Percentiles rank a stretch among this genome's conserved stretches.
Evolutionary conservation across 2,888 invertebrate genomes (phyloP).

Genomic region (Ectropis crepuscularia): DNA sequence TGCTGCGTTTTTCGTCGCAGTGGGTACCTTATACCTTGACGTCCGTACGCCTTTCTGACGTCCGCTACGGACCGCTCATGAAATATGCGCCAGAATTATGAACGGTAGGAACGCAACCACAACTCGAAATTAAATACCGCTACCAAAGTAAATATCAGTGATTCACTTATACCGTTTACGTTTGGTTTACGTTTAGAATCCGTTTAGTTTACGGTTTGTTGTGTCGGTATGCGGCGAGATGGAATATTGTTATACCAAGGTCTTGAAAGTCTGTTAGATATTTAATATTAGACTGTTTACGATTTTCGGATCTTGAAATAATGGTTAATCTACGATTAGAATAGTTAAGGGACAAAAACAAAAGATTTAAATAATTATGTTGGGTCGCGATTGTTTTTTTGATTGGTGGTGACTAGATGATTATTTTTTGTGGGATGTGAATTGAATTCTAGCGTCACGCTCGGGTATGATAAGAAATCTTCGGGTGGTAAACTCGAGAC

Average conservation of each 20-base stretch:
- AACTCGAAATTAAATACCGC: conserved; percentile 59
- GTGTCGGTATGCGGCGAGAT: conserved; percentile 17
- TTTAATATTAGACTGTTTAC: neutral
- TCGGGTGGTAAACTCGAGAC: too few relatives aligned
- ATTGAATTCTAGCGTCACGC: too few relatives aligned
- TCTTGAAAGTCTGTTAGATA: conserved; percentile 6
- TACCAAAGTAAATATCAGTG: conserved; percentile 53
- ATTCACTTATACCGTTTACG: conserved; percentile 39
- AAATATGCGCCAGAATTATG: conserved; percentile 75
- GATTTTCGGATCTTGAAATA: neutral
- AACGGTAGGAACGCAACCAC: conserved; percentile 29
- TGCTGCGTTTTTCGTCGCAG: conserved; percentile 50
- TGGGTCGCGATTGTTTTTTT: too few relatives aligned
- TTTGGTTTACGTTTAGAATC: conserved; percentile 28
- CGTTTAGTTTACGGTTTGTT: conserved; percentile 29
- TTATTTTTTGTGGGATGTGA: too few relatives aligned
- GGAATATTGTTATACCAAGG: conserved; percentile 16
- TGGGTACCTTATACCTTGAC: conserved; percentile 36
- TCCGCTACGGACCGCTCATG: conserved; percentile 65
- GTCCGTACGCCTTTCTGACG: conserved; percentile 44
- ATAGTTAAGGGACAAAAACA: too few relatives aligned
- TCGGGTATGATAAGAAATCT: too few relatives aligned
- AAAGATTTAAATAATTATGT: too few relatives aligned
- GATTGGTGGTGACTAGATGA: too few relatives aligned
- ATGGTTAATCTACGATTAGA: too few relatives aligned